Evolutionary conservation across 1,140 invertebrate genomes (phyloP), one percentile per base, ranked within the genome.

Genomic region (Drosophila gunungcola): DNA sequence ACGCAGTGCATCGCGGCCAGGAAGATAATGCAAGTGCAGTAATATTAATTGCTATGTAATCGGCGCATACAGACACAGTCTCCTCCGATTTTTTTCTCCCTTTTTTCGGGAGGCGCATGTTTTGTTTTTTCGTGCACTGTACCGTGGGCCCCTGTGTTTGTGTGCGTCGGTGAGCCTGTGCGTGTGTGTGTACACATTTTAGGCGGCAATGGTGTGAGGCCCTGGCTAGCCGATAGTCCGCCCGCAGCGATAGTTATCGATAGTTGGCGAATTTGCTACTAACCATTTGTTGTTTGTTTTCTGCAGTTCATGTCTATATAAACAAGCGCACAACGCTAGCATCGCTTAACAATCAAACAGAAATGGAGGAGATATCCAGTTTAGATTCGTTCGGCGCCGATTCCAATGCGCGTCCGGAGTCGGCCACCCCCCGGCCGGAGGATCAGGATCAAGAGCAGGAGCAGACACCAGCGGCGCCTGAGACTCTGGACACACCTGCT

Each of bases 61-160:
- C 21, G 3, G 57, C 46, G 49, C 21, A 62, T 41, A 60, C 62
- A 48, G 29, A 38, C 39, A 57, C 70, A 70, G 27, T 32, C 29
- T 38, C 9, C 36, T 25, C n/a, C 12, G 10, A 9, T 32, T 51
- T 51, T 49, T 29, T n/a, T 12, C 12, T 12, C 25, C 1, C 7
- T 16, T 34, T 34, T 51, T 51, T 34, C 9, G 39, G 74, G 73
- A 72, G 84, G 83, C 83, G 83, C 83, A 86, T 86, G 83, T 86
- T 86, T 88, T 86, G 84, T 86, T 86, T 86, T 86, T 86, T 86
- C 81, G 83, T 86, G 80, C 83, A 86, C 83, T 86, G 84, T 86
- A 86, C 73, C 76, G 72, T 74, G 69, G 62, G 60, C 34, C 65
- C 72, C 42, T 74, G 63, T 65, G 61, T 78, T 36, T 62, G 69